These are phyloP conservation scores for Beris morrisii DNA, from an alignment of 2,888 invertebrate genomes.

Conservation along the genomic window DNA sequence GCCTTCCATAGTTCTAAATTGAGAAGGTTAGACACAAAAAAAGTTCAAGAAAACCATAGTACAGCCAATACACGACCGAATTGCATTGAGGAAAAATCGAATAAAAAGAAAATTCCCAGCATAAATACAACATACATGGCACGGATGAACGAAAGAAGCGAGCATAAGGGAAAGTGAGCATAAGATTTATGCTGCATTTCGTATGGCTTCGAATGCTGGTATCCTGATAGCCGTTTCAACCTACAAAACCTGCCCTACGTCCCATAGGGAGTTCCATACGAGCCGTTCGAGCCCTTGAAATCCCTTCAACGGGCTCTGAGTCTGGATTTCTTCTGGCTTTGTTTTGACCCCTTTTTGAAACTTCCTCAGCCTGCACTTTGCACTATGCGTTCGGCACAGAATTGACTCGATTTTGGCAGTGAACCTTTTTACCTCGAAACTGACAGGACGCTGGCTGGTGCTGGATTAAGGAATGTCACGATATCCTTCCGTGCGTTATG, in stretches of 20 bases:
- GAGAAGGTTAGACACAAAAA: no score
- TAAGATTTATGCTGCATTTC: constrained; percentile 28
- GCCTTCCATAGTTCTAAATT: no score
- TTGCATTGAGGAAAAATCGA: background rate
- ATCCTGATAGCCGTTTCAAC: constrained; percentile 54
- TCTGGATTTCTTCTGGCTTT: background rate
- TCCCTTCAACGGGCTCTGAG: background rate
- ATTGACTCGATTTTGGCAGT: no score
- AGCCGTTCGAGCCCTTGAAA: constrained; percentile 12
- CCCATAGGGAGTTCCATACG: constrained; percentile 31
- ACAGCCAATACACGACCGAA: background rate
- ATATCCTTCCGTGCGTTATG: constrained; percentile 1
- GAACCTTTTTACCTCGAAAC: no score
- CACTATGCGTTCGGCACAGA: background rate
- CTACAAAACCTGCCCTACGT: constrained; percentile 51
- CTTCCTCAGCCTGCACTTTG: background rate
- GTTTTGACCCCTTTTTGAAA: background rate
- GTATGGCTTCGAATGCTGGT: constrained; percentile 44
- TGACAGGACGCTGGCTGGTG: no score
- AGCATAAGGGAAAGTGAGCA: constrained; percentile 19
- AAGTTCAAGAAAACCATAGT: no score
- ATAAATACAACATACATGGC: constrained; percentile 7
- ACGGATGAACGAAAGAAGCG: constrained; percentile 10
- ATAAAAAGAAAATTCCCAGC: constrained; percentile 1
- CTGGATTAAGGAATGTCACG: background rate